These are phyloP conservation scores for Girardia tigrina DNA, from an alignment of 2,888 invertebrate species.

Conservation along the genomic window DNA sequence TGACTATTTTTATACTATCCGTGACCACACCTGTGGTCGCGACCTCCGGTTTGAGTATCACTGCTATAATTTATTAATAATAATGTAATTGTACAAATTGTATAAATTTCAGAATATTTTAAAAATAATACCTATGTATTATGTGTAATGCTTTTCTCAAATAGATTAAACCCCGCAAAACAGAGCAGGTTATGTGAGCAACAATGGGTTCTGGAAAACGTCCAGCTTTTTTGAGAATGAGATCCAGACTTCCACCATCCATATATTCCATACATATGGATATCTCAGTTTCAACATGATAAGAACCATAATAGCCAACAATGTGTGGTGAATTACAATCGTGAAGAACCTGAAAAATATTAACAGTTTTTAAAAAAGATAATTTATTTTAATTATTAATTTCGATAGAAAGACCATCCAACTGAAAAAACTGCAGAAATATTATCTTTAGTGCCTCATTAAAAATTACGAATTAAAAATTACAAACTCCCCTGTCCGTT, in stretches of 20 bases:
- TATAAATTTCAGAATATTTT: no score
- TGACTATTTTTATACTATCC: no score
- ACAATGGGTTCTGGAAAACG: constrained; percentile 87
- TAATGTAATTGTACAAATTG: no score
- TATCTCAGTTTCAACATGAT: constrained; percentile 47
- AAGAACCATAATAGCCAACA: constrained; percentile 92
- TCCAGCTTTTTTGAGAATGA: constrained; percentile 87
- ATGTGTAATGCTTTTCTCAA: constrained; percentile 85
- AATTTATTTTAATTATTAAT: not conserved
- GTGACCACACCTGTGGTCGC: no score
- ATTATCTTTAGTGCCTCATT: no score
- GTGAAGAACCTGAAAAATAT: constrained; percentile 72
- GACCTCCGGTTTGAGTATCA: no score
- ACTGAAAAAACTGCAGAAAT: no score
- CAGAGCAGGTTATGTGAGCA: constrained; percentile 62
- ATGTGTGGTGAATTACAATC: constrained; percentile 98
- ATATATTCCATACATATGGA: constrained; percentile 99
- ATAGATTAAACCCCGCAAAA: constrained; percentile 86
- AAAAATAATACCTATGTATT: constrained; percentile 75
- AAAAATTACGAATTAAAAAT: no score
- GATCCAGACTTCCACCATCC: constrained; percentile 90
- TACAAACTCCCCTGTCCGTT: no score
- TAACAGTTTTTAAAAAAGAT: not conserved
- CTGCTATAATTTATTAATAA: no score
- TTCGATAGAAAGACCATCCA: no score